Percentiles rank a stretch among this genome's conserved stretches.
Evolutionary conservation across 2,888 invertebrate species (phyloP).

Genomic region (Diplolepis rosae): DNA sequence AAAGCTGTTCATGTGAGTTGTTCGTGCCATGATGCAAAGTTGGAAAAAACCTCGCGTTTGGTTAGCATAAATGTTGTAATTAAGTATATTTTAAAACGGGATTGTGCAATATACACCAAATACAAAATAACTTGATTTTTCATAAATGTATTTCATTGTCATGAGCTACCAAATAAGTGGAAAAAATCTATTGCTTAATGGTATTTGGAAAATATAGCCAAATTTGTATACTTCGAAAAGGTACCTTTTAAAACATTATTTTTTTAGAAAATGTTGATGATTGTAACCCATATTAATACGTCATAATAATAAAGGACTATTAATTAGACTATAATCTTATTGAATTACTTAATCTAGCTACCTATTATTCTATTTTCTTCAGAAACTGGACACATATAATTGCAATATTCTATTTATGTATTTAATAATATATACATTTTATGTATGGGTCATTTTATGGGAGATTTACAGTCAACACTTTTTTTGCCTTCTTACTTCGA

Average conservation of each 20-base stretch:
- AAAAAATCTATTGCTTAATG: background rate
- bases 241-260: constrained; percentile 66
- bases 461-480: no score
- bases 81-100: constrained; percentile 41
- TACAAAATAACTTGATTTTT: background rate
- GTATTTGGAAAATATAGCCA: constrained; percentile 49
- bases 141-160: constrained; percentile 18
- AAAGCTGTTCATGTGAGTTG: background rate
- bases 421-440: no score
- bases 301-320: background rate
- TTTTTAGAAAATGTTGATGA: constrained; percentile 43
- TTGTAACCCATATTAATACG: constrained; percentile 13
- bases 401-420: no score
- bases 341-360: no score
- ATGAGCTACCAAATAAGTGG: constrained; percentile 24
- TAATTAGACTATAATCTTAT: no score
- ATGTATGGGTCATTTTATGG: no score
- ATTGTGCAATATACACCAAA: constrained; percentile 50
- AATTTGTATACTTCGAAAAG: constrained; percentile 67
- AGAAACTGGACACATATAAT: no score
- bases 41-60: constrained; percentile 17
- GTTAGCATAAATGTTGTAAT: constrained; percentile 27
- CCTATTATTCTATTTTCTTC: no score
- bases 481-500: no score
- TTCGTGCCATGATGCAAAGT: constrained; percentile 41